Percentiles rank a stretch among this genome's conserved stretches.
Evolutionary conservation across 2,113 vertebrate species (phyloP).

Genomic region (Porphyrio hochstetteri): DNA sequence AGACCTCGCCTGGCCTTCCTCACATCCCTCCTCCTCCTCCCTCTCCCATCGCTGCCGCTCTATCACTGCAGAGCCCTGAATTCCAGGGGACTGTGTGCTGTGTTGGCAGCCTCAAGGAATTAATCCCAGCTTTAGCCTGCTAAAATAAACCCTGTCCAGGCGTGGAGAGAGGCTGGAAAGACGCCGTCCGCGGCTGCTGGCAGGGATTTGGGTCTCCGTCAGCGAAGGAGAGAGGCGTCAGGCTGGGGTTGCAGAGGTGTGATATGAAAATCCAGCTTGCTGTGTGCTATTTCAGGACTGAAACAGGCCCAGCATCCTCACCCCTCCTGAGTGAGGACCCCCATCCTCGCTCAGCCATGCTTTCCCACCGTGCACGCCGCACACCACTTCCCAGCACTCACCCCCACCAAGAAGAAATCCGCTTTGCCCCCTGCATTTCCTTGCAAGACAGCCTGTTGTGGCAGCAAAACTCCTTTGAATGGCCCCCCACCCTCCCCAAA

Average conservation of each 20-base stretch:
- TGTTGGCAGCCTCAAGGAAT: background rate
- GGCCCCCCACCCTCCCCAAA: background rate
- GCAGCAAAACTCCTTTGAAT: background rate
- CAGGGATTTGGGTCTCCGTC: fast-evolving
- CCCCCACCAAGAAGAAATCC: too few relatives aligned
- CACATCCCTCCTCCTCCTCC: background rate
- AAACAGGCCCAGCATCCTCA: background rate
- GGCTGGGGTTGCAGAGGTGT: background rate
- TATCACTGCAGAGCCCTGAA: background rate
- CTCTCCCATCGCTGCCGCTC: background rate
- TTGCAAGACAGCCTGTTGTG: fast-evolving
- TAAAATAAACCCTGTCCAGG: background rate
- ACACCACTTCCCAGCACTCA: fast-evolving
- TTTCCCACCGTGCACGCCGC: fast-evolving
- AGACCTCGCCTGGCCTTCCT: background rate
- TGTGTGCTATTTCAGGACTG: fast-evolving
- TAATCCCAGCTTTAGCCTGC: background rate
- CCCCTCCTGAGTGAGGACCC: too few relatives aligned
- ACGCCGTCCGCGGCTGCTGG: background rate
- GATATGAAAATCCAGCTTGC: background rate
- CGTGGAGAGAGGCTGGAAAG: background rate
- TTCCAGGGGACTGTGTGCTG: background rate
- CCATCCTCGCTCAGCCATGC: too few relatives aligned
- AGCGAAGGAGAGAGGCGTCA: background rate
- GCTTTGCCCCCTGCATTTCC: background rate